Percentiles rank a stretch among this genome's conserved stretches.
Evolutionary conservation across 1,140 invertebrate genomes (phyloP).

Genomic region (Drosophila bocqueti): DNA sequence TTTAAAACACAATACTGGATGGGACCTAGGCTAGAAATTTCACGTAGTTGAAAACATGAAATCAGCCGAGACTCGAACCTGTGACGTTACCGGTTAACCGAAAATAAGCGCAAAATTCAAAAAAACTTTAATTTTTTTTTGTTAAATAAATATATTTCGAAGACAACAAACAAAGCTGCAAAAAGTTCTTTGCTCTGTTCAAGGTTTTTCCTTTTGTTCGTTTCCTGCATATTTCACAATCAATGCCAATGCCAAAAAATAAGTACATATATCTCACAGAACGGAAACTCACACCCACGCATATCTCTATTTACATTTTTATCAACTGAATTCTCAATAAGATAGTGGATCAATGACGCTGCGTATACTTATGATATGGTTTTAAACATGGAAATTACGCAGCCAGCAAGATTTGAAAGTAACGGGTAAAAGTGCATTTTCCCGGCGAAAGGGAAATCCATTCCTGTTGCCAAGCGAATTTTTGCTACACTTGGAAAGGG

Average conservation of each 20-base stretch:
- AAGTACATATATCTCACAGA: no score
- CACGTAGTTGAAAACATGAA: no score
- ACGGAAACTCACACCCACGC: neutral
- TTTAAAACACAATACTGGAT: no score
- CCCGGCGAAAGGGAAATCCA: conserved; percentile 28
- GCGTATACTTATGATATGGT: conserved; percentile 15
- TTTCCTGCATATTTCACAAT: conserved; percentile 28
- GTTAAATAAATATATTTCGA: neutral
- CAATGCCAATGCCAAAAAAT: conserved; percentile 9
- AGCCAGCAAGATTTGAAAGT: neutral
- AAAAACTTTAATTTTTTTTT: neutral
- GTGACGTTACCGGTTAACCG: neutral
- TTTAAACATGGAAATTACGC: conserved; percentile 3
- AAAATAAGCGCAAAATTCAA: neutral
- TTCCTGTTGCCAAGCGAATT: conserved; percentile 63
- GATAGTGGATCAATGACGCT: neutral
- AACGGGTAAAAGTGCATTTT: conserved; percentile 21
- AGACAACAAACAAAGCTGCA: neutral
- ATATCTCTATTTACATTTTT: conserved; percentile 10
- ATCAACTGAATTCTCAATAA: neutral
- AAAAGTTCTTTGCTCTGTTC: neutral
- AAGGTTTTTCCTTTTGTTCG: neutral
- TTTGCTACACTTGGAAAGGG: conserved; percentile 3
- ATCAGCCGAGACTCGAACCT: neutral
- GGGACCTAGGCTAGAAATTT: no score